Percentiles rank a stretch among this genome's conserved stretches.
These are phyloP conservation scores for Callimorpha dominula DNA, from an alignment of 2,888 invertebrate genomes.

Conservation along the genomic window DNA sequence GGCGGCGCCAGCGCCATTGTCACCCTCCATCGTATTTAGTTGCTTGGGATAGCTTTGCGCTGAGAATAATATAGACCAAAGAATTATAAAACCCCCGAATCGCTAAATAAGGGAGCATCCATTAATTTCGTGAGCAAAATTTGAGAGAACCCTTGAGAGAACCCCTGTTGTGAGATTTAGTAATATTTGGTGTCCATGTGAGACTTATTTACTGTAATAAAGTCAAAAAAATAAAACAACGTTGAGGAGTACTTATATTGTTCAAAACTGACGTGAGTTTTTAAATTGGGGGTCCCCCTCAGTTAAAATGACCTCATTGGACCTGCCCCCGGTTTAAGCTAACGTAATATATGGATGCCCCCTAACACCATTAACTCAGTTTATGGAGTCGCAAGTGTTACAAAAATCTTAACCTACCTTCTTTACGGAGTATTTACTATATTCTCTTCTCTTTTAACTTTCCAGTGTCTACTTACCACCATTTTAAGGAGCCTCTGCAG, in stretches of 20 bases:
- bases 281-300: background rate
- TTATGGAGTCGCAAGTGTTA: too few species aligned
- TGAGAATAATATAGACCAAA: slow-evolving; percentile 29
- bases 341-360: too few species aligned
- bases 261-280: background rate
- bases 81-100: too few species aligned
- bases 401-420: too few species aligned
- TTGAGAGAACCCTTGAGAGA: background rate
- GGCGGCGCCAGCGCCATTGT: slow-evolving; percentile 32
- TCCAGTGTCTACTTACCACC: slow-evolving; percentile 49
- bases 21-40: slow-evolving; percentile 55
- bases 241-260: too few species aligned
- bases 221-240: background rate
- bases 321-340: background rate
- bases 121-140: background rate
- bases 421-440: too few species aligned
- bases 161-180: too few species aligned
- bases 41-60: slow-evolving; percentile 53
- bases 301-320: background rate
- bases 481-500: slow-evolving; percentile 61
- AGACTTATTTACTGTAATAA: too few species aligned
- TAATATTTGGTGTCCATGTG: too few species aligned
- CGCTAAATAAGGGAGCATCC: too few species aligned
- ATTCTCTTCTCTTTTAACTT: too few species aligned
- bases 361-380: too few species aligned